These are phyloP conservation scores for Mimachlamys varia DNA, from an alignment of 2,888 invertebrate genomes.

Conservation along the genomic window DNA sequence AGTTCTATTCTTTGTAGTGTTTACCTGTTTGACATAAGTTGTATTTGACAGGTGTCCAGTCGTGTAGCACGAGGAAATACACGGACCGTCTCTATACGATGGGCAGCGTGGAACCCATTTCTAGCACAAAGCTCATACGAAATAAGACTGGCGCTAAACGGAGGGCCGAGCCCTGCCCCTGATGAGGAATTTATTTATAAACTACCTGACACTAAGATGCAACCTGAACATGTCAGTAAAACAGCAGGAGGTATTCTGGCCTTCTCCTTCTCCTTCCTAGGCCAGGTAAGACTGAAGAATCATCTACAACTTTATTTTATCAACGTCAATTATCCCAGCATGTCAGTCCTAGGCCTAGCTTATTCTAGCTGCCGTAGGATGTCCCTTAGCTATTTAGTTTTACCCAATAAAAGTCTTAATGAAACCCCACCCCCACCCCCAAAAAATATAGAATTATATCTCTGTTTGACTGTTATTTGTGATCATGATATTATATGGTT, in stretches of 20 bases:
- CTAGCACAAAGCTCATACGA: constrained; percentile 67
- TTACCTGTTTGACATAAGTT: no score
- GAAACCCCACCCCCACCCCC: no score
- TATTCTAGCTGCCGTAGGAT: no score
- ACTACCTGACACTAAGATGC: constrained; percentile 73
- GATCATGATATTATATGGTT: no score
- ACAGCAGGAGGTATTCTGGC: constrained; percentile 70
- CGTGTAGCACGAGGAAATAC: constrained; percentile 69
- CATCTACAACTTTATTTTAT: no score
- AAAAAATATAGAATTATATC: no score
- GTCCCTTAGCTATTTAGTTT: no score
- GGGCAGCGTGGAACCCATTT: constrained; percentile 82
- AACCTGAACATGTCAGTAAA: constrained; percentile 65
- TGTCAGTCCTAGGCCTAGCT: no score
- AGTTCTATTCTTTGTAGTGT: no score
- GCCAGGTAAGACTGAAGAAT: not conserved
- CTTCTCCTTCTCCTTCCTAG: constrained; percentile 59
- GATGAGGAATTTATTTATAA: constrained; percentile 81
- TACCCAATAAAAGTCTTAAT: no score
- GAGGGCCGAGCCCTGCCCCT: constrained; percentile 81
- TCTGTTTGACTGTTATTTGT: no score
- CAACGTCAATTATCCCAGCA: no score
- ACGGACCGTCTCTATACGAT: constrained; percentile 77
- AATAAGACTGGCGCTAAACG: constrained; percentile 75
- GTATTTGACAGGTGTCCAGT: constrained; percentile 56